Evolutionary conservation across 2,113 vertebrate genomes (phyloP).

Genomic region (Rhinoptilus africanus): DNA sequence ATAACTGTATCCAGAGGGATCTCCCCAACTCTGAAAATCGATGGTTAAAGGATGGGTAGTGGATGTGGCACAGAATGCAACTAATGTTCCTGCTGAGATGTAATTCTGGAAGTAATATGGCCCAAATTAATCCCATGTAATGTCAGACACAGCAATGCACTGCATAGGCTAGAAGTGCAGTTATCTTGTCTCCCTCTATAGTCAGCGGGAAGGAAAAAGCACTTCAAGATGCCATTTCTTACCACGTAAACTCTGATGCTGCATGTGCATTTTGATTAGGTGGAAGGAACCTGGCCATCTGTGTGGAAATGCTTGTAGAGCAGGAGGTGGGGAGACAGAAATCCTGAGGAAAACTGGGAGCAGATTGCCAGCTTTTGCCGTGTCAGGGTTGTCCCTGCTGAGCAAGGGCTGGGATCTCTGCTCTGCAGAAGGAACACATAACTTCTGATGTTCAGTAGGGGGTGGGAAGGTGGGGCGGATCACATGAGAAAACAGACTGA

Average conservation of each 20-base stretch:
- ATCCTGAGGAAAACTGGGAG: background rate
- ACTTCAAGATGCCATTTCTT: background rate
- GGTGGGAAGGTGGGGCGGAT: background rate
- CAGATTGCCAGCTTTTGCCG: background rate
- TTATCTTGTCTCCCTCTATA: background rate
- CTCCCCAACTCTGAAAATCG: background rate
- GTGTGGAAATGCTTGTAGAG: background rate
- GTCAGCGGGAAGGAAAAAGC: background rate
- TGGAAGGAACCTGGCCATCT: background rate
- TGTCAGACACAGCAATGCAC: background rate
- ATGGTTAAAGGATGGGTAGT: background rate
- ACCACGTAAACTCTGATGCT: accelerated
- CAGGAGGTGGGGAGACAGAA: background rate
- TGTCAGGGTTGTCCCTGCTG: background rate
- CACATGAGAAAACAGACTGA: background rate
- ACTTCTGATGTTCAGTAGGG: background rate
- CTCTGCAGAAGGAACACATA: background rate
- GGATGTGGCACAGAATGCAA: background rate
- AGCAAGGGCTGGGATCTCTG: background rate
- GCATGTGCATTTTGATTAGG: background rate
- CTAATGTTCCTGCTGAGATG: background rate
- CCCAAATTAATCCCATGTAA: background rate
- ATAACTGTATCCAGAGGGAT: background rate
- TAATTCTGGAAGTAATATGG: background rate
- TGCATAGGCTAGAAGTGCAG: background rate